A percentile compares a stretch with the other conserved stretches of the same genome.
These are phyloP conservation scores for Neofelis nebulosa DNA, from an alignment of 2,113 vertebrate genomes.

Conservation along the genomic window DNA sequence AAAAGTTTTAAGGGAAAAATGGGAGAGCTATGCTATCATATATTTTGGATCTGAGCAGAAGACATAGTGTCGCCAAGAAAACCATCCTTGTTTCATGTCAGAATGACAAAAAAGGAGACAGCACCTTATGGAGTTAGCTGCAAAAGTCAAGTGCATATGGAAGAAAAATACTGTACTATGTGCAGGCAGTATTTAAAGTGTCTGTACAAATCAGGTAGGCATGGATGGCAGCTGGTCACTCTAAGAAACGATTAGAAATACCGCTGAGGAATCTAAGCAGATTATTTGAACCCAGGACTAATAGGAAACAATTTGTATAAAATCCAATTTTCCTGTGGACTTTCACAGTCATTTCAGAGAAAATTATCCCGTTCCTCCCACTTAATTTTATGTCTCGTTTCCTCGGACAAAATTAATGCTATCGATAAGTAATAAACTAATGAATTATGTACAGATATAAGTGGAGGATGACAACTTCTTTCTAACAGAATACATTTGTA, in stretches of 20 bases:
- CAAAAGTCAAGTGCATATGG: background rate
- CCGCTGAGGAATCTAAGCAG: background rate
- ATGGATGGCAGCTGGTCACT: background rate
- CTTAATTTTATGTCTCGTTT: background rate
- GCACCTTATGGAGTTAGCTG: background rate
- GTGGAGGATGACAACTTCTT: background rate
- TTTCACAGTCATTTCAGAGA: background rate
- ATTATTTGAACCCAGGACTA: background rate
- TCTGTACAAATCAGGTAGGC: background rate
- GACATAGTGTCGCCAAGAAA: background rate
- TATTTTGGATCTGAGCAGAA: background rate
- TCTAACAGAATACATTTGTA: background rate
- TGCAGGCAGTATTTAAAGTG: background rate
- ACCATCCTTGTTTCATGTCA: background rate
- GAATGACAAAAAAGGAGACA: background rate
- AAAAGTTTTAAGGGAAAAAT: background rate
- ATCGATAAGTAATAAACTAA: background rate
- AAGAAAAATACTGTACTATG: background rate
- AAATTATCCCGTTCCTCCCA: background rate
- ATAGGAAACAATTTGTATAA: background rate
- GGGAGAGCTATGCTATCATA: background rate
- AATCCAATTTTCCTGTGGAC: background rate
- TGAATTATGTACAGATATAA: background rate
- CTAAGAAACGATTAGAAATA: background rate
- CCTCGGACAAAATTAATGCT: background rate